phyloP scores from a whole-genome alignment of 2,888 invertebrate genomes.

The Pammene fasciana region DNA sequence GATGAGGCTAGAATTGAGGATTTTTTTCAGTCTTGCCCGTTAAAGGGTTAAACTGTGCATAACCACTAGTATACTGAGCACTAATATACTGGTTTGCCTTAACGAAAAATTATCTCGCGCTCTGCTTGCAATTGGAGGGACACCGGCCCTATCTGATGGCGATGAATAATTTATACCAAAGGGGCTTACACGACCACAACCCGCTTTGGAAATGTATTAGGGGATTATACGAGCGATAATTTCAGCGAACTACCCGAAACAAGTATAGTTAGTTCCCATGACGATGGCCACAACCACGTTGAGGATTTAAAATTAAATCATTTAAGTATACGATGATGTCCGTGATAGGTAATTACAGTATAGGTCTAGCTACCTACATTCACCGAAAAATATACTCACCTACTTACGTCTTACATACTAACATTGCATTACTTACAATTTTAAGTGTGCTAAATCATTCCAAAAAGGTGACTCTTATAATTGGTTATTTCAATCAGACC shows the following conservation, averaged over 20 bases:
- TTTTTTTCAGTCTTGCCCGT: too few species aligned
- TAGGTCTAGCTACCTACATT: too few species aligned
- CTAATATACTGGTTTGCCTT: background rate
- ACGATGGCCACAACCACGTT: background rate
- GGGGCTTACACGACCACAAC: conserved; percentile 47
- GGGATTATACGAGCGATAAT: conserved; percentile 39
- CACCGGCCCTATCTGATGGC: conserved; percentile 55
- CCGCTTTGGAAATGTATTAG: conserved; percentile 40
- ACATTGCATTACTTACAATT: background rate
- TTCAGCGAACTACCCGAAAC: conserved; percentile 37
- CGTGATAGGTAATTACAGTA: too few species aligned
- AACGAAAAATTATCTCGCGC: background rate
- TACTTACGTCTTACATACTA: too few species aligned
- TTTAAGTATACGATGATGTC: too few species aligned
- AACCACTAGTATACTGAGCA: background rate
- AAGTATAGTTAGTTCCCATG: background rate
- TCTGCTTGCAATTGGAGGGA: background rate
- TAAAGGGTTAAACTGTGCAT: background rate
- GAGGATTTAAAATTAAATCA: background rate
- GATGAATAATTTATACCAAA: conserved; percentile 64
- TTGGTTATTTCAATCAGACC: conserved; percentile 26
- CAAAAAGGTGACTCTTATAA: background rate
- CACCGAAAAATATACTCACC: too few species aligned
- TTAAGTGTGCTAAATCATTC: background rate
- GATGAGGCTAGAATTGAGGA: too few species aligned